These are phyloP conservation scores for Stomatorhinus ivindoensis DNA, from an alignment of 2,113 vertebrate genomes.

Conservation along the genomic window DNA sequence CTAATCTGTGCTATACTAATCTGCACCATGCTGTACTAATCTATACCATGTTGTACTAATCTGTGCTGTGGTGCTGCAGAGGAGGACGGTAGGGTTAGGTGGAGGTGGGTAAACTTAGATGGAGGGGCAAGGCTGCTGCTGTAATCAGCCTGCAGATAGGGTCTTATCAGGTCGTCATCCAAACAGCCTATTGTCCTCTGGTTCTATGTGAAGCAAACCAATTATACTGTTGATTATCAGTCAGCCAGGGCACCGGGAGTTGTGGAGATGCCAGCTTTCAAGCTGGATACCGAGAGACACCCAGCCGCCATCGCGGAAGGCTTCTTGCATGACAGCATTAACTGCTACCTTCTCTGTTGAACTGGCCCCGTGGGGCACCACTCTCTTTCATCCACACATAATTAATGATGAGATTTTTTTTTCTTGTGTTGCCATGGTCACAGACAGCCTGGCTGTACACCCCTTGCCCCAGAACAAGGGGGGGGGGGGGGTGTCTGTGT, in stretches of 20 bases:
- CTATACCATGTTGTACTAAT: not conserved
- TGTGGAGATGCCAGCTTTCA: too few species aligned
- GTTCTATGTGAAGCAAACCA: conserved; percentile 14
- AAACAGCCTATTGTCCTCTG: conserved; percentile 3
- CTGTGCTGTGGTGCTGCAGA: not conserved
- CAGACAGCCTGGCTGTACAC: not conserved
- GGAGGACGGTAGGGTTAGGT: not conserved
- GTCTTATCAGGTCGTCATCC: conserved; percentile 9
- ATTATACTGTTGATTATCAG: conserved; percentile 9
- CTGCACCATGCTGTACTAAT: too few species aligned
- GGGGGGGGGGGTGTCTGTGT: too few species aligned
- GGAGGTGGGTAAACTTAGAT: not conserved
- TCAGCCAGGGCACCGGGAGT: not conserved
- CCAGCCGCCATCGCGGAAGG: not conserved
- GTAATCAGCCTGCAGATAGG: conserved; percentile 8
- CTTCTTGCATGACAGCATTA: not conserved
- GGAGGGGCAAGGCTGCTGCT: not conserved
- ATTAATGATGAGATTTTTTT: not conserved
- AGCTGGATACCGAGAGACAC: not conserved
- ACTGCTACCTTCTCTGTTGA: not conserved
- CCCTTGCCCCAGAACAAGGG: not conserved
- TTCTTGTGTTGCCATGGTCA: conserved; percentile 13
- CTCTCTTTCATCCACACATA: not conserved
- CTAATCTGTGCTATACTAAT: too few species aligned
- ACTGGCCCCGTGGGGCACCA: not conserved